Evolutionary conservation across 2,888 invertebrate species (phyloP), one percentile per base, ranked within the genome.

Genomic region (Andrena flavipes): DNA sequence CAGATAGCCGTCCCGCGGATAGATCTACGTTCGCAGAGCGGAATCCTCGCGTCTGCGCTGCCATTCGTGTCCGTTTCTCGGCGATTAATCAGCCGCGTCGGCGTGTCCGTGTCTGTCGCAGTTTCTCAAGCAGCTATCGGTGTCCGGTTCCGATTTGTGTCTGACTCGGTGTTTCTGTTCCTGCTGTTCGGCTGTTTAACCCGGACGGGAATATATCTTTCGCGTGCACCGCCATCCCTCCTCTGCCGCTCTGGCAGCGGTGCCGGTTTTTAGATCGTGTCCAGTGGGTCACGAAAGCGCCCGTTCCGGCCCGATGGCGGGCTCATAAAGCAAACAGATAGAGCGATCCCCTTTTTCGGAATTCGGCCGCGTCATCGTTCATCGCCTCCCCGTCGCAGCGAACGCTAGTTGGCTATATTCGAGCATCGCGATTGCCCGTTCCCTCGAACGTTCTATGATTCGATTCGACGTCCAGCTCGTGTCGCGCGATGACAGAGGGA

Each of bases 81-180:
- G 56, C 81, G 62, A 81, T 83, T 77, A 81, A 83, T 83, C 81
- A 77, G 73, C 65, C 20, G 56, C 26, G 65, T 63, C 68, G 23
- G 62, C 51, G 78, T 68, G 78, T 16, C 72, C 64, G 69, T 82
- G 82, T 82, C 82, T 67, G 74, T 75, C 80, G 82, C 80, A 82
- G 82, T 74, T 74, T 80, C 82, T 80, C 74, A 80, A 80, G 80
- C 80, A 82, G 70, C 70, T 80, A 82, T 82, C 80, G 82, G 60
- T 80, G 80, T 79, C 80, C 67, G 80, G 82, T 75, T 80, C 79
- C 73, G 80, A 74, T 80, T 82, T 73, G 75, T 79, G 81, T 62
- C 79, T 30, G 78, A 68, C 69, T 16, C 51, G n/a, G 79, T 72
- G 79, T 82, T 74, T 79, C 74, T 74, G 70, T 51, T 67, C 65